These are phyloP conservation scores for Drosophila koepferae DNA, from an alignment of 2,888 invertebrate species.

Conservation along the genomic window DNA sequence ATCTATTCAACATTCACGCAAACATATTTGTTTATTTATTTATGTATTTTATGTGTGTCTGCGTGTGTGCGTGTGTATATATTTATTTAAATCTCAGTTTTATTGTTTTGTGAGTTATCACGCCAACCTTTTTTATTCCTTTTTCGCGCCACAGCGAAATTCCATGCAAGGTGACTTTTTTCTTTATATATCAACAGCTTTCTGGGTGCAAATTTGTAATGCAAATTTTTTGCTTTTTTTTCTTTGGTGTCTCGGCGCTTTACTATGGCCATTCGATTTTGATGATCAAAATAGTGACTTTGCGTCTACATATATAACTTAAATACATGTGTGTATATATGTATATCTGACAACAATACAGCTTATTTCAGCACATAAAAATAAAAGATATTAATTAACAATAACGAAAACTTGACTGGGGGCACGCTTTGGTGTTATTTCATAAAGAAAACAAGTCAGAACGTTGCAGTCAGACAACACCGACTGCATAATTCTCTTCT, in stretches of 20 bases:
- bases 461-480: not conserved
- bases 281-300: constrained; percentile 35
- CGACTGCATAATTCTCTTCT: not conserved
- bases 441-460: constrained; percentile 43
- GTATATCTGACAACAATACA: not conserved
- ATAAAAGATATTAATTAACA: constrained; percentile 78
- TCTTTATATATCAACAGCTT: constrained; percentile 47
- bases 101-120: constrained; percentile 62
- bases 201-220: constrained; percentile 79
- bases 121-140: constrained; percentile 35
- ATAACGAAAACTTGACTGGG: constrained; percentile 75
- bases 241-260: constrained; percentile 25
- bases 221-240: constrained; percentile 57
- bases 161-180: constrained; percentile 81
- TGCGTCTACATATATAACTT: constrained; percentile 22
- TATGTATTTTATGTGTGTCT: constrained; percentile 11
- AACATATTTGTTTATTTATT: constrained; percentile 30
- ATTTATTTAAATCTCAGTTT: constrained; percentile 51
- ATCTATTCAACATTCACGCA: constrained; percentile 45
- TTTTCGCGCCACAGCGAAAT: constrained; percentile 63
- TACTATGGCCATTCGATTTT: constrained; percentile 41
- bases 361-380: constrained; percentile 53
- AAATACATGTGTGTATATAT: not conserved
- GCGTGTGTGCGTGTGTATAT: constrained; percentile 9
- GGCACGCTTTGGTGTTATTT: constrained; percentile 80